Evolutionary conservation across 2,113 vertebrate species (phyloP), one percentile per base, ranked within the genome.

Genomic region (Cnemophilus loriae): DNA sequence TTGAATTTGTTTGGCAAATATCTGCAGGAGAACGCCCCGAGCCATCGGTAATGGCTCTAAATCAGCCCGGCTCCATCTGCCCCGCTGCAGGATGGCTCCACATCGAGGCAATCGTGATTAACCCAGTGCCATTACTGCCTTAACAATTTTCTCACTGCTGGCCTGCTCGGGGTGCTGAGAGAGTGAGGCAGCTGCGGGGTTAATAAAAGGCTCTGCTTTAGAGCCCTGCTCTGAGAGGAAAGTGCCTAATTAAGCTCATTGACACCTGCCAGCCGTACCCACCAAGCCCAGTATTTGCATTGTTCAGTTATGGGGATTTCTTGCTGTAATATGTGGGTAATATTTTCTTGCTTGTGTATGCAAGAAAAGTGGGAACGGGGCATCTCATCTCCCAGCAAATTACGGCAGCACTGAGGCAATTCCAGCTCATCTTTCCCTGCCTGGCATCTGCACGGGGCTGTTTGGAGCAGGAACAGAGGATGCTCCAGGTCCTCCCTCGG

Each of bases 221-320:
- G 32, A 70, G 76, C 35, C 32, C 56, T 6, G 18, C 22, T 20
- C 9, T 2, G 17, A 8, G 17, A 41, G 33, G 14, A 21, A 76
- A 74, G 13, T 16, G 44, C 23, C 23, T 17, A 9, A 46, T 26
- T 27, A 21, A 12, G 42, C 52, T 37, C 55, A 10, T 2, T 42
- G 44, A 16, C 20, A 28, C 23, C 20, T 37, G 37, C 75, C 47
- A 3, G 20, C 63, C 28, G 7, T 4, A 23, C 7, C 41, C 41
- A 11, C 0, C 4, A 17, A 33, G 6, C 39, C 21, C 23, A 3
- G 35, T 30, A 11, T 2, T 2, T 3, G 27, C 19, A 5, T 2
- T 6, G 23, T 5, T 28, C n/a, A 22, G 33, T 3, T 3, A 3
- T 0, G 32, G 71, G 21, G 9, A 5, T 61, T 70, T 59, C 23